phyloP scores from a whole-genome alignment of 1,140 invertebrate genomes.

The Nixonia krombeini region DNA sequence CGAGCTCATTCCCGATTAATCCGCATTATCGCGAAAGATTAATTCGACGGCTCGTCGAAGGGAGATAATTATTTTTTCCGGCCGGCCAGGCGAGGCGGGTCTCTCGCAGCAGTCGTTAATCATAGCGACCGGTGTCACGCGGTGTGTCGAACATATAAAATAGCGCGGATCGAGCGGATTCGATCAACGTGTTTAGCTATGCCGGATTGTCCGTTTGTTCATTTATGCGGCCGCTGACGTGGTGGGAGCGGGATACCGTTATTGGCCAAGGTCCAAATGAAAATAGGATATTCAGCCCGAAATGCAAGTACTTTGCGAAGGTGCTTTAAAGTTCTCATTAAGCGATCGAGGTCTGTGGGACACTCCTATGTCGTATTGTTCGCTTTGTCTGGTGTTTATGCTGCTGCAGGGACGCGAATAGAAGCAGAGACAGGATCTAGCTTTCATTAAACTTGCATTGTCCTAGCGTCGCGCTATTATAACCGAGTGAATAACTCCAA shows the following conservation, averaged over 20 bases:
- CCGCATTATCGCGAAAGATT: no score
- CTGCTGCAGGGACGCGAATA: conserved; percentile 28
- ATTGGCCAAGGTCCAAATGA: conserved; percentile 46
- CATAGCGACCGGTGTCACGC: no score
- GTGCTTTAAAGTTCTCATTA: conserved; percentile 66
- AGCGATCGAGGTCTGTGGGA: conserved; percentile 64
- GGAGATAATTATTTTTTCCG: no score
- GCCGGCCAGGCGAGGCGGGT: no score
- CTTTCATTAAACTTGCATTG: conserved; percentile 69
- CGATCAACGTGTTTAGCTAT: no score
- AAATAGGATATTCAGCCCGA: conserved; percentile 41
- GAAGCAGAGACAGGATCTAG: conserved; percentile 36
- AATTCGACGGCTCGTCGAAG: no score
- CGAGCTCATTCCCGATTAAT: no score
- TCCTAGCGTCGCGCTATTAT: conserved; percentile 59
- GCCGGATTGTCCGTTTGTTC: no score
- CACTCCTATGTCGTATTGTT: conserved; percentile 61
- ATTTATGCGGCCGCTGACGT: no score
- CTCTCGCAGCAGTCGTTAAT: no score
- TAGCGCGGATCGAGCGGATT: no score
- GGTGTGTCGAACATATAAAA: no score
- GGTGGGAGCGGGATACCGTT: conserved; percentile 14
- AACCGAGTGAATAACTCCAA: conserved; percentile 51
- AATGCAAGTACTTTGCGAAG: conserved; percentile 31
- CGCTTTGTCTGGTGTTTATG: conserved; percentile 65